Evolutionary conservation across 2,888 invertebrate genomes (phyloP), one percentile per base, ranked within the genome.

Genomic region (Podotricha telesiphe): DNA sequence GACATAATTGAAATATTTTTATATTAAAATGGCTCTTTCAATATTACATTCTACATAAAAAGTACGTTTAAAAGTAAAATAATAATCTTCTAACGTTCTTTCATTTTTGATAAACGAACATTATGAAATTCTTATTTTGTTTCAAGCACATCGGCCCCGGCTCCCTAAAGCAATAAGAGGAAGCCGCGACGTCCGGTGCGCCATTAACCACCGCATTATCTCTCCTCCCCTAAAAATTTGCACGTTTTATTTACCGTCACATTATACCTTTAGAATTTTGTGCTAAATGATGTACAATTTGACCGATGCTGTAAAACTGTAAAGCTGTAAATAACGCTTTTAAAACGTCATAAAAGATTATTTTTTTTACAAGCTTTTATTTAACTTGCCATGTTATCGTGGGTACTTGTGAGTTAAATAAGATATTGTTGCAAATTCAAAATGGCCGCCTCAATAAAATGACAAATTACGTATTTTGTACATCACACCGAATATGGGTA

Each of bases 131-230:
- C 40, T 63, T 67, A 65, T 48, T 65, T 70, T 53, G 53, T 56
- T 42, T 68, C 55, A 63, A 63, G 22, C 40, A 64, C 42, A 56
- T 64, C 58, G 53, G 50, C 55, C 67, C 28, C 69, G 22, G 59
- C 66, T 66, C 70, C 74, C 73, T 70, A 55, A 71, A 69, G 73
- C 67, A 68, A 73, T 86, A 87, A 86, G 81, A 80, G 80, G 80
- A 79, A 79, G 79, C 83, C 80, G 79, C 84, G 82, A 80, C 82
- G 82, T 83, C 85, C 86, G 83, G 82, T 74, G 80, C 78, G 75
- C 84, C 85, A 85, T 88, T 87, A 88, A 88, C 84, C 82, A 81
- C 80, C 78, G 83, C 84, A 88, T 88, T 88, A 88, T 87, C 87
- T 86, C 82, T 82, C 79, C 82, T 82, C 74, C 82, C 80, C 84